phyloP scores from a whole-genome alignment of 1,140 invertebrate species.

The Sitophilus oryzae region DNA sequence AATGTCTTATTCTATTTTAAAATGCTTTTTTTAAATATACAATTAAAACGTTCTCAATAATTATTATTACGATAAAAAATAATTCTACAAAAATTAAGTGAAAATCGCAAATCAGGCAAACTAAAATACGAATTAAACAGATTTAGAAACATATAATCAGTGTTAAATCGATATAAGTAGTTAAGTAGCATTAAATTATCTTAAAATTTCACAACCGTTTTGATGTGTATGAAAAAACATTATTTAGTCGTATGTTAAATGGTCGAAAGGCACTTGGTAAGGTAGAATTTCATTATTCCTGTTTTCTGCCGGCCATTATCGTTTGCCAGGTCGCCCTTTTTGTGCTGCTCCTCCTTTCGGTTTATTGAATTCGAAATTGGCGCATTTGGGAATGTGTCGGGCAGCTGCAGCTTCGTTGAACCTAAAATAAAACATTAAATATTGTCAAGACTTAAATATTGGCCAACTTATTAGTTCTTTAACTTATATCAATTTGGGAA shows the following conservation, averaged over 20 bases:
- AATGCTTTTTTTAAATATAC: too few species aligned
- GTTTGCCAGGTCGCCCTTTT: conserved; percentile 17
- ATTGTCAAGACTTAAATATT: too few species aligned
- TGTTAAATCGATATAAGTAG: not conserved
- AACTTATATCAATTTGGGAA: too few species aligned
- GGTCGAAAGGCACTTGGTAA: conserved; percentile 6
- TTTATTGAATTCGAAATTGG: conserved; percentile 76
- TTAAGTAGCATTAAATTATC: not conserved
- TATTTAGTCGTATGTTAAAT: not conserved
- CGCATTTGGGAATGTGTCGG: conserved; percentile 91
- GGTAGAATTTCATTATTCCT: not conserved
- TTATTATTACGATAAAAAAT: too few species aligned
- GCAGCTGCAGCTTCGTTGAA: conserved; percentile 85
- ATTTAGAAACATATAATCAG: not conserved
- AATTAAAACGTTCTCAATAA: too few species aligned
- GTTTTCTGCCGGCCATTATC: conserved; percentile 6
- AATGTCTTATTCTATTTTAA: too few species aligned
- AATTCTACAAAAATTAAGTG: too few species aligned
- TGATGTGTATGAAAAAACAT: conserved; percentile 6
- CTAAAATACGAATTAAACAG: too few species aligned
- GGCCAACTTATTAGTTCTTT: too few species aligned
- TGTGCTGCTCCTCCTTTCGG: conserved; percentile 43
- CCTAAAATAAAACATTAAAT: too few species aligned
- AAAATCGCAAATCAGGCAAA: too few species aligned
- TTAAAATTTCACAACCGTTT: conserved; percentile 8